Evolutionary conservation across 2,888 invertebrate species (phyloP).

Genomic region (Panzeria rudis): DNA sequence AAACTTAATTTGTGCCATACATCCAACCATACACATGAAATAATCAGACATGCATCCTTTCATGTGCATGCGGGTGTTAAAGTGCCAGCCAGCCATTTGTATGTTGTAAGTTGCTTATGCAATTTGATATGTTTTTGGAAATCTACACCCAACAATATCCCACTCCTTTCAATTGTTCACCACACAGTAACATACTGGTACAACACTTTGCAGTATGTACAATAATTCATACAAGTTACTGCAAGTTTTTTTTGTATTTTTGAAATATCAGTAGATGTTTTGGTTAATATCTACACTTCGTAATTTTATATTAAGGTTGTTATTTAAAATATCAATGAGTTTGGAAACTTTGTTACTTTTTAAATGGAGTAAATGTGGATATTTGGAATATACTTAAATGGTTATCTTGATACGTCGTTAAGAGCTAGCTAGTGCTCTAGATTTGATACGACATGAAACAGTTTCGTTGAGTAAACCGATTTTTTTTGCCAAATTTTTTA

Average conservation of each 20-base stretch:
- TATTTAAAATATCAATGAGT: not conserved
- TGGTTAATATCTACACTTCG: not conserved
- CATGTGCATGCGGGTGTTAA: slow-evolving; percentile 68
- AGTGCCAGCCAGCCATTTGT: slow-evolving; percentile 39
- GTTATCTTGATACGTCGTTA: too few species aligned
- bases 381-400: too few species aligned
- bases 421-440: too few species aligned
- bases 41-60: slow-evolving; percentile 66
- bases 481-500: too few species aligned
- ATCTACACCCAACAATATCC: slow-evolving; percentile 38
- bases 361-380: too few species aligned
- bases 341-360: too few species aligned
- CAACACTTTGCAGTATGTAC: slow-evolving; percentile 10
- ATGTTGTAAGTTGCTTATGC: slow-evolving; percentile 43
- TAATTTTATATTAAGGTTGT: not conserved
- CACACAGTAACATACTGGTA: slow-evolving; percentile 14
- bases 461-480: too few species aligned
- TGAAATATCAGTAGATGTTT: not conserved
- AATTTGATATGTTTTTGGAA: slow-evolving; percentile 63
- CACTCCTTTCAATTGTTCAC: slow-evolving; percentile 29
- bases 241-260: not conserved
- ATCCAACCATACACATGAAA: not conserved
- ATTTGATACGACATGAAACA: too few species aligned
- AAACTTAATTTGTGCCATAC: slow-evolving; percentile 65
- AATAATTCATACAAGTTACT: slow-evolving; percentile 9